These are phyloP conservation scores for Sphaeridia pumilis DNA, from an alignment of 2,888 invertebrate genomes.

Conservation along the genomic window DNA sequence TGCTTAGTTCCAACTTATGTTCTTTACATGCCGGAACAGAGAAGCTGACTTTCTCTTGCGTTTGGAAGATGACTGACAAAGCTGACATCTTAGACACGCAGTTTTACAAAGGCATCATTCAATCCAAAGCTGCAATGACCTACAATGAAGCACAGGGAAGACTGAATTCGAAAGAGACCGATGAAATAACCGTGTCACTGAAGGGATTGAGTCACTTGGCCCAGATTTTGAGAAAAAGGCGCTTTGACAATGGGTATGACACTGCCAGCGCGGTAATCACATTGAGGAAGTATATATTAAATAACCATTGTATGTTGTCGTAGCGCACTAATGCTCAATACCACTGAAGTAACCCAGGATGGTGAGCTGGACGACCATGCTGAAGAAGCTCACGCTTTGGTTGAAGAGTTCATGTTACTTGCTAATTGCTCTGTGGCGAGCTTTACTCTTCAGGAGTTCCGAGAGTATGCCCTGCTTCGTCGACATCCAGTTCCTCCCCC, in stretches of 20 bases:
- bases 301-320: too few relatives aligned
- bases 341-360: conserved; percentile 93
- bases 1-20: conserved; percentile 85
- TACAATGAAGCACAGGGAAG: conserved; percentile 86
- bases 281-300: too few relatives aligned
- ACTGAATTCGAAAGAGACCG: conserved; percentile 49
- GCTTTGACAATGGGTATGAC: conserved; percentile 73
- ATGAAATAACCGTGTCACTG: conserved; percentile 62
- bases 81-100: conserved; percentile 68
- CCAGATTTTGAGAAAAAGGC: conserved; percentile 71
- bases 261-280: too few relatives aligned
- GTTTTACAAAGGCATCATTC: conserved; percentile 87
- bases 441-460: conserved; percentile 74
- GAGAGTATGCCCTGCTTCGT: conserved; percentile 85
- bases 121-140: conserved; percentile 82
- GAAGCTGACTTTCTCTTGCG: conserved; percentile 85
- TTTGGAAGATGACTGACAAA: conserved; percentile 82
- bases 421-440: conserved; percentile 90
- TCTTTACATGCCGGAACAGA: conserved; percentile 83
- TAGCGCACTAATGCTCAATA: conserved; percentile 82
- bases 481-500: conserved; percentile 86
- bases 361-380: conserved; percentile 89
- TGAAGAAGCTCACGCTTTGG: conserved; percentile 93
- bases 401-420: conserved; percentile 98
- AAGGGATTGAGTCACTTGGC: conserved; percentile 74